Percentiles rank a stretch among this genome's conserved stretches.
Evolutionary conservation across 2,888 invertebrate genomes (phyloP).

Genomic region (Cryptocephalus moraei): DNA sequence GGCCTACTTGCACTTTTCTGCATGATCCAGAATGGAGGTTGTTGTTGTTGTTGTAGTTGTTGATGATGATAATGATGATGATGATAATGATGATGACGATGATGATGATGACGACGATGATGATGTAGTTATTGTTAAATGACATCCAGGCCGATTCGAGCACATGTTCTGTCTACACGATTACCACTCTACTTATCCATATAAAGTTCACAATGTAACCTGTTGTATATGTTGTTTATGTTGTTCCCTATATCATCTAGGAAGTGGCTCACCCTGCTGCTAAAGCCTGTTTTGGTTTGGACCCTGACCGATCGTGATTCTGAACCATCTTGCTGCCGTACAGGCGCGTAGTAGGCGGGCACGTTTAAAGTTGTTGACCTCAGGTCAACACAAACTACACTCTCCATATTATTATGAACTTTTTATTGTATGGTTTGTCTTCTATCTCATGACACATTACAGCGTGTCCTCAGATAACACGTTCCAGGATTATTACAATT

Average conservation of each 20-base stretch:
- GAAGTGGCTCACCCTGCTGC: slow-evolving; percentile 3
- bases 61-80: too few species aligned
- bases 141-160: background rate
- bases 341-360: slow-evolving; percentile 35
- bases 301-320: slow-evolving; percentile 15
- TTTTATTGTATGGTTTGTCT: too few species aligned
- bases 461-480: too few species aligned
- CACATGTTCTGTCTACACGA: too few species aligned
- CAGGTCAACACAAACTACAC: slow-evolving; percentile 32
- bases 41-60: background rate
- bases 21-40: slow-evolving; percentile 10
- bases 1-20: slow-evolving; percentile 31
- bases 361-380: slow-evolving; percentile 39
- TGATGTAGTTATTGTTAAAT: background rate
- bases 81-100: too few species aligned
- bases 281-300: slow-evolving; percentile 6
- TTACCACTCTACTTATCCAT: too few species aligned
- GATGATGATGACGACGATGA: too few species aligned
- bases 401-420: background rate
- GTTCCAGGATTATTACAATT: too few species aligned
- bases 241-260: too few species aligned
- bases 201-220: too few species aligned
- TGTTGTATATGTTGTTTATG: too few species aligned
- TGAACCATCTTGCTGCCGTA: slow-evolving; percentile 23
- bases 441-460: too few species aligned